Evolutionary conservation across 2,113 vertebrate species (phyloP).

Genomic region (Tupaia tana): DNA sequence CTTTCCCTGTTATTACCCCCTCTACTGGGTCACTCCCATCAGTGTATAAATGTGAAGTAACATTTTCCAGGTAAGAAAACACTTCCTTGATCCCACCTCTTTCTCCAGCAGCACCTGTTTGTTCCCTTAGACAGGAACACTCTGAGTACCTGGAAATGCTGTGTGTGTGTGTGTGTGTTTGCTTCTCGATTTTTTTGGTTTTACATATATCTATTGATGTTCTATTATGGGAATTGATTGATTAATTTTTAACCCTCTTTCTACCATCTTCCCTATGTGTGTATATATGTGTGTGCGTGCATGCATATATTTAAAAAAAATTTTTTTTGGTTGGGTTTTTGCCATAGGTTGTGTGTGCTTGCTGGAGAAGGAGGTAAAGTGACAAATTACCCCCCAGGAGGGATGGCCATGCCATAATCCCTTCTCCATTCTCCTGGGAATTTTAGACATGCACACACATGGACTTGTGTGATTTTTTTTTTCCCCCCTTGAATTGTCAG

Average conservation of each 20-base stretch:
- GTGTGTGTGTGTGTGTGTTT: too few relatives aligned
- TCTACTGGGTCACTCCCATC: neutral
- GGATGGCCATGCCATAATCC: too few relatives aligned
- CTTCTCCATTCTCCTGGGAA: too few relatives aligned
- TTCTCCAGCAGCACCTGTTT: neutral
- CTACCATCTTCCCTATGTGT: neutral
- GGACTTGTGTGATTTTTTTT: too few relatives aligned
- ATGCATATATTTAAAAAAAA: too few relatives aligned
- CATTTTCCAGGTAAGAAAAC: neutral
- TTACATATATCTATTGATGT: neutral
- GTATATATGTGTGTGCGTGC: too few relatives aligned
- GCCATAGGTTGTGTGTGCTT: too few relatives aligned
- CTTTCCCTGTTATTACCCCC: neutral
- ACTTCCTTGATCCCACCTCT: neutral
- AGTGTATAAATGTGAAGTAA: neutral
- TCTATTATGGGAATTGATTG: neutral
- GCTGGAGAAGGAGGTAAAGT: too few relatives aligned
- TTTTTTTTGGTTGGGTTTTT: too few relatives aligned
- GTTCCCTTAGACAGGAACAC: neutral
- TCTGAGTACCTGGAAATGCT: neutral
- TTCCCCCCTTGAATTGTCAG: too few relatives aligned
- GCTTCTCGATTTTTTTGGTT: neutral
- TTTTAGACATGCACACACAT: too few relatives aligned
- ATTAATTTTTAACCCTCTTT: neutral
- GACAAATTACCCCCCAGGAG: too few relatives aligned